Percentiles rank a stretch among this genome's conserved stretches.
phyloP scores from a whole-genome alignment of 2,888 invertebrate genomes.

The Rhopalosiphum nymphaeae region DNA sequence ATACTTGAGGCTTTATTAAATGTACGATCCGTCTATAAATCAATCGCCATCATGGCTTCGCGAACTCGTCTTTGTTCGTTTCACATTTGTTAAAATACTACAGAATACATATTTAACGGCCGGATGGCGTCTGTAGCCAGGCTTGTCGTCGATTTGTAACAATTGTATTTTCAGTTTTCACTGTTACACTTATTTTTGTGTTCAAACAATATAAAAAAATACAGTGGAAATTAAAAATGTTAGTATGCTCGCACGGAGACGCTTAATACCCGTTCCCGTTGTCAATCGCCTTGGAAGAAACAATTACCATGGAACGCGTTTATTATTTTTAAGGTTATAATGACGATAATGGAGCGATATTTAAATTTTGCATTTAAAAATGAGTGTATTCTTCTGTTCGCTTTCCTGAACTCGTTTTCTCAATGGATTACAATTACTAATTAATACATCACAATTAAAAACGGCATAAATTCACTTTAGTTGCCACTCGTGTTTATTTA shows the following conservation, averaged over 20 bases:
- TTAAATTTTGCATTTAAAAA: slow-evolving; percentile 15
- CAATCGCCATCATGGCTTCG: neutral
- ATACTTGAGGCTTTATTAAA: neutral
- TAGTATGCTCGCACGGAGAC: slow-evolving; percentile 17
- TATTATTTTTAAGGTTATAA: slow-evolving; percentile 53
- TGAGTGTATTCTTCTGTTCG: neutral
- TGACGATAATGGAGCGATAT: slow-evolving; percentile 26
- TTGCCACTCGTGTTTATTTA: too few species aligned
- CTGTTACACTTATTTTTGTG: neutral
- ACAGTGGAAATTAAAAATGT: slow-evolving; percentile 11
- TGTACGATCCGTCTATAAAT: neutral
- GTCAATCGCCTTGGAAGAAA: slow-evolving; percentile 56
- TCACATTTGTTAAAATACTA: neutral
- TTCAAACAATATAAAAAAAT: slow-evolving; percentile 25
- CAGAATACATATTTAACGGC: neutral
- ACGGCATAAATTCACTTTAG: too few species aligned
- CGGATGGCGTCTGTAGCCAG: neutral
- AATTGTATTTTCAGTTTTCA: slow-evolving; percentile 6
- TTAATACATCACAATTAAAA: neutral
- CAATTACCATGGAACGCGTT: slow-evolving; percentile 26
- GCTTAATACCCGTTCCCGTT: slow-evolving; percentile 38
- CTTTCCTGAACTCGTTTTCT: neutral
- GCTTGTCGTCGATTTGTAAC: neutral
- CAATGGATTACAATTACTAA: neutral
- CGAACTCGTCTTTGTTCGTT: neutral